Percentiles rank a stretch among this genome's conserved stretches.
These are phyloP conservation scores for Lissocephala sabroskyi DNA, from an alignment of 2,888 invertebrate species.

Conservation along the genomic window DNA sequence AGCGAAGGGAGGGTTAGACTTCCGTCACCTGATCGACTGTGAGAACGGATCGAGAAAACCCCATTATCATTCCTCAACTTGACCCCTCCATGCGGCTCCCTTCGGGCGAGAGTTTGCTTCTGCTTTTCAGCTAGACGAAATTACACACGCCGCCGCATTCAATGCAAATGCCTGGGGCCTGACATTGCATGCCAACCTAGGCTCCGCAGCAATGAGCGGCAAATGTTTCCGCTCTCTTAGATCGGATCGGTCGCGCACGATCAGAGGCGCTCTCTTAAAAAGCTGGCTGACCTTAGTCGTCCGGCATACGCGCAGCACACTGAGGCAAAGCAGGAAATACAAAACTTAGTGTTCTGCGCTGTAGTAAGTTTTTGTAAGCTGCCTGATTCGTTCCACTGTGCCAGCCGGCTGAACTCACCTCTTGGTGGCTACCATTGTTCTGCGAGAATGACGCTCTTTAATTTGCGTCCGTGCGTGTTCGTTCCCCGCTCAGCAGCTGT, in stretches of 20 bases:
- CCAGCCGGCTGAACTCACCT: no score
- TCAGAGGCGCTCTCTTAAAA: constrained; percentile 6
- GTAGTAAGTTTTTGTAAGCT: no score
- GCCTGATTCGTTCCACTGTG: no score
- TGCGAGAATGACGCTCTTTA: no score
- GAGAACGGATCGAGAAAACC: neutral
- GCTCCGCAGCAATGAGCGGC: neutral
- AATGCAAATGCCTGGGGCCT: constrained; percentile 11
- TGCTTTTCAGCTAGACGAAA: neutral
- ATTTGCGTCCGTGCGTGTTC: neutral
- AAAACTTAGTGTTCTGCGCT: no score
- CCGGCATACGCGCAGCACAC: no score
- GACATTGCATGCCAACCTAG: no score
- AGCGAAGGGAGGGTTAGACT: no score
- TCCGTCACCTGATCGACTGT: constrained; percentile 18
- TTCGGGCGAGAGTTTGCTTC: neutral
- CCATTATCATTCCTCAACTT: constrained; percentile 22
- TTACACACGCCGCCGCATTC: neutral
- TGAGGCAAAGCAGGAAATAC: no score
- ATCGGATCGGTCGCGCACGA: no score
- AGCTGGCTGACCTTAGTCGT: no score
- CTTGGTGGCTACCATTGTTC: no score
- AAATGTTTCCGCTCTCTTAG: neutral
- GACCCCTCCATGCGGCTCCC: constrained; percentile 18
- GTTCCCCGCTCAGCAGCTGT: constrained; percentile 9